These are phyloP conservation scores for Mobula hypostoma DNA, from an alignment of 2,113 vertebrate genomes.

Conservation along the genomic window DNA sequence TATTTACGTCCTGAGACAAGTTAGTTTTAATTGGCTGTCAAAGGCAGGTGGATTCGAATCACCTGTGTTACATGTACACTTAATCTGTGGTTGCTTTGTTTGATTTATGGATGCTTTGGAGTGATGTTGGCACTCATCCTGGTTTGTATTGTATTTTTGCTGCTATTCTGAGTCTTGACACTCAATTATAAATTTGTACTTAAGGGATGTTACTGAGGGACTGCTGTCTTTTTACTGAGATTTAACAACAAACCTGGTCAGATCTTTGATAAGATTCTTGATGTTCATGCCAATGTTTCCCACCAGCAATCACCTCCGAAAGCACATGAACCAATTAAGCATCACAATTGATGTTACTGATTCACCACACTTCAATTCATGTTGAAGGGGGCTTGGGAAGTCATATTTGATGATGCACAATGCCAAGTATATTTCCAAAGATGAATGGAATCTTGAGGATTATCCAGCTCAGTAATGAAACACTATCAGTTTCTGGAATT, in stretches of 20 bases:
- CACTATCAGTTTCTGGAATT: background rate
- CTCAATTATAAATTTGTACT: background rate
- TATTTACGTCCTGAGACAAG: too few species aligned
- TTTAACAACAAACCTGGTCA: background rate
- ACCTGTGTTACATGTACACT: too few species aligned
- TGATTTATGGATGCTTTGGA: too few species aligned
- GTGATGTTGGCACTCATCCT: too few species aligned
- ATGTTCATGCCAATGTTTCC: background rate
- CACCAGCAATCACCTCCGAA: background rate
- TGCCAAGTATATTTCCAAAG: background rate
- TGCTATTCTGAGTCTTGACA: background rate
- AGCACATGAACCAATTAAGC: background rate
- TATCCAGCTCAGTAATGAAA: background rate
- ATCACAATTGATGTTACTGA: background rate
- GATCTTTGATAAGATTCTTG: background rate
- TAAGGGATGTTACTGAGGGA: too few species aligned
- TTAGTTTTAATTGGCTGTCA: too few species aligned
- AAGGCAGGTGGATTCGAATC: too few species aligned
- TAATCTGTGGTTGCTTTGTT: too few species aligned
- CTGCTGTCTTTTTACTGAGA: background rate
- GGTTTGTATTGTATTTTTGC: too few species aligned
- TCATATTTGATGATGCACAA: background rate
- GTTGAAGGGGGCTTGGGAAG: background rate
- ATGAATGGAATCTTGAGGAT: background rate
- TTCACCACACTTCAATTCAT: background rate